Base-by-base conservation (phyloP, 53 echinoderm and acorn worm genomes). In the Zoroaster sp. region DNA sequence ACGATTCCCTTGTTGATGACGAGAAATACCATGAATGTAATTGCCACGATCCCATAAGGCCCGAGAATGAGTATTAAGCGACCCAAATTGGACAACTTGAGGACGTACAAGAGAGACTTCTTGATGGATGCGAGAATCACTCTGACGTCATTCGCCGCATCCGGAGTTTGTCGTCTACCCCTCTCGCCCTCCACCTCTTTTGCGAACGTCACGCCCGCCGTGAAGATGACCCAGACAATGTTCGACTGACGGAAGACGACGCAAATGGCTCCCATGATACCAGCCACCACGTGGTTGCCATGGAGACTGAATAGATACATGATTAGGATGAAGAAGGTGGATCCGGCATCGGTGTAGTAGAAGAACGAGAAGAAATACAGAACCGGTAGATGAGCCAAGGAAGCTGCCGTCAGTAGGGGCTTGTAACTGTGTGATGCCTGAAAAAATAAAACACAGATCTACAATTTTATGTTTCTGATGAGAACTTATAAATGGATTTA, bases 241-340 rank as follows among this genome's bases (percentile, higher is more conserved):
- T 98, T 98, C n/a, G 98, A 96, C 89, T 98, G 98, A 9, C 98
- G 93, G 91, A 98, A 98, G 91, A 98, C 18, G 71, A 98, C 87
- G 12, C 96, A 94, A 34, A 91, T 88, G 1, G 45, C 80, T 28
- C 96, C 94, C 66, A 94, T 74, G 35, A 98, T 18, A 15, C 93
- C 91, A 51, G 98, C 96, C 70, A 93, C 74, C 35, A 96, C 36
- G 35, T 96, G 95, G 92, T 92, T 94, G 78, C 88, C 92, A 69
- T 96, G 87, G 75, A 94, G 91, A 78, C 91, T 90, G 72, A 94
- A 88, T 20, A 96, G 90, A 73, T 98, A 98, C 74, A 96, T 94
- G 28, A 98, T 87, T 12, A 98, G 93, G 34, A 96, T 88, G 79
- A 96, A 96, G 88, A 94, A 94, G 42, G 98, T 96, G 31, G 98